Conservation (phyloP, 2,888 invertebrate genomes). For the Mantis religiosa region DNA sequence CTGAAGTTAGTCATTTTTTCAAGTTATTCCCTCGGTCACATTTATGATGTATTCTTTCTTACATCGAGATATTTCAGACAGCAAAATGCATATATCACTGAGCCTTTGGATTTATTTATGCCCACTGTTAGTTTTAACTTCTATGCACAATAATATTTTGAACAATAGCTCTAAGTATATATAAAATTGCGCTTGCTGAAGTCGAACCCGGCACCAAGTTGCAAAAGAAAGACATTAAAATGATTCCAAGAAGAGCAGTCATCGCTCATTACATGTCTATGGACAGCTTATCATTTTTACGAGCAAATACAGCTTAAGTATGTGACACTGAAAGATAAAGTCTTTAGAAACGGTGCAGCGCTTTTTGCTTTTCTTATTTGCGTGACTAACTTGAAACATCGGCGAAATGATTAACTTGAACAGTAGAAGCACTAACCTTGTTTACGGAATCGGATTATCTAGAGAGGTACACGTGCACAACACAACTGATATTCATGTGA, state of each 20-base stretch:
- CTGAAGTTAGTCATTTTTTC: too few relatives aligned
- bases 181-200: too few relatives aligned
- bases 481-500: background rate
- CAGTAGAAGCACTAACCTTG: background rate
- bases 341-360: background rate
- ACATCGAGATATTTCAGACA: too few relatives aligned
- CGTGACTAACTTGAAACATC: background rate
- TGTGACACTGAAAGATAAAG: background rate
- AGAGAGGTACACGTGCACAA: background rate
- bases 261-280: background rate
- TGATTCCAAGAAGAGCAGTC: background rate
- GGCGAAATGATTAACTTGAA: background rate
- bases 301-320: background rate
- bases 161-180: too few relatives aligned
- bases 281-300: background rate
- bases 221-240: background rate
- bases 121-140: too few relatives aligned
- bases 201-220: background rate
- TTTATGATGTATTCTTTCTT: too few relatives aligned
- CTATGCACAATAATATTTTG: too few relatives aligned
- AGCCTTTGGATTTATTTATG: too few relatives aligned
- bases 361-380: background rate
- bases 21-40: too few relatives aligned
- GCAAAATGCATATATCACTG: too few relatives aligned
- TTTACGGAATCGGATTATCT: background rate